Evolutionary conservation across 2,888 invertebrate genomes (phyloP).

Genomic region (Clistopyga incitator): DNA sequence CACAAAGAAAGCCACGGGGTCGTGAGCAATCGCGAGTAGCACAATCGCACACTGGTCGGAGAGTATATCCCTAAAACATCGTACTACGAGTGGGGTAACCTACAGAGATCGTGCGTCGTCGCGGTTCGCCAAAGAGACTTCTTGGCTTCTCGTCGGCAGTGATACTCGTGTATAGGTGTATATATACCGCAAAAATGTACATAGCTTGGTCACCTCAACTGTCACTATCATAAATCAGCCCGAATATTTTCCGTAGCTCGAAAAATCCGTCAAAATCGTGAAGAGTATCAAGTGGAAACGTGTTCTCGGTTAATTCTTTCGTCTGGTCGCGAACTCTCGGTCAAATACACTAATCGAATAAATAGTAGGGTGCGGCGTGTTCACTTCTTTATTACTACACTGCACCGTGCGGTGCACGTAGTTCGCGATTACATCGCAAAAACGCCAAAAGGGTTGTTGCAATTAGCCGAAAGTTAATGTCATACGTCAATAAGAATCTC

Average conservation of each 20-base stretch:
- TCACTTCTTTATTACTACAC: neutral
- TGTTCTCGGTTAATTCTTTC: neutral
- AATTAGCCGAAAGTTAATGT: neutral
- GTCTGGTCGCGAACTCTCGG: neutral
- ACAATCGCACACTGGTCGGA: neutral
- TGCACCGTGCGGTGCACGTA: neutral
- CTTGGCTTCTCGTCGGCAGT: conserved; percentile 6
- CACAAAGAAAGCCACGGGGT: conserved; percentile 3
- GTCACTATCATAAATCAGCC: neutral
- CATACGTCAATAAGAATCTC: neutral
- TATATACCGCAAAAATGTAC: neutral
- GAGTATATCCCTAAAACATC: neutral
- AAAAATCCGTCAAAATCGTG: too few species aligned
- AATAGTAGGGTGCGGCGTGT: conserved; percentile 29
- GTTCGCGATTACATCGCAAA: neutral
- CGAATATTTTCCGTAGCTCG: neutral
- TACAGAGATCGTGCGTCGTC: conserved; percentile 22
- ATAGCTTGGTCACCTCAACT: neutral
- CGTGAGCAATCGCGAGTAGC: neutral
- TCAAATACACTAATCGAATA: conserved; percentile 11
- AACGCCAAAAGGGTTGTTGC: neutral
- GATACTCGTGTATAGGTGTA: conserved; percentile 5
- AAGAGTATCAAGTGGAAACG: neutral
- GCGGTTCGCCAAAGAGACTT: conserved; percentile 13
- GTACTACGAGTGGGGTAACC: conserved; percentile 29